Evolutionary conservation across 2,888 invertebrate species (phyloP), one percentile per base, ranked within the genome.

Genomic region (Saturnia japonica): DNA sequence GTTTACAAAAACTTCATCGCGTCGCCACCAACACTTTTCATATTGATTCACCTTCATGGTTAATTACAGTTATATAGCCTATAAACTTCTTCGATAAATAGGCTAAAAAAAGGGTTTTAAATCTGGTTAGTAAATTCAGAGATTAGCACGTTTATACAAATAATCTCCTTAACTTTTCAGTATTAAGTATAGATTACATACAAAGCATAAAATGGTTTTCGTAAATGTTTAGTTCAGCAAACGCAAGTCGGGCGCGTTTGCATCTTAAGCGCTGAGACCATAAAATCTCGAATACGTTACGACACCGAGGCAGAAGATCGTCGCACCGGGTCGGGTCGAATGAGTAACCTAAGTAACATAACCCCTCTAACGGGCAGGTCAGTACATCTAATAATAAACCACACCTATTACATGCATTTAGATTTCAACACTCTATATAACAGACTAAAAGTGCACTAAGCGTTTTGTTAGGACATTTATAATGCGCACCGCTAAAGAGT

Each of bases 321-420:
- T 54, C 54, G 54, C 64, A n/a, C 28, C 62, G 62, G 28, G 14
- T 62, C 64, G 22, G 64, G 64, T 64, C 64, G 64, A 64, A 34
- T 64, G 40, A 64, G 64, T 64, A 40, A 64, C 64, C 57, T 28
- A 28, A 60, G 25, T 60, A 60, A 60, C 57, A 60, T 60, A 60
- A 60, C 57, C 57, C 28, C 57, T 60, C 28, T 60, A 60, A 60
- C 57, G 25, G 47, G 47, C 25, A 60, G 57, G 57, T 60, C 57
- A 60, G 28, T 28, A 60, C 57, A 22, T 54, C 22, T 54, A 28
- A 60, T 60, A 25, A 60, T 60, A 60, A 60, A 28, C 57, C 25
- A 25, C 57, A 60, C 25, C 25, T 60, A 28, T 60, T 60, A 60
- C 54, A 22, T 22, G 9, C 28, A 25, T 60, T 60, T 60, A 22